phyloP scores from a whole-genome alignment of 2,888 invertebrate genomes.

The Scaptomyza parva region DNA sequence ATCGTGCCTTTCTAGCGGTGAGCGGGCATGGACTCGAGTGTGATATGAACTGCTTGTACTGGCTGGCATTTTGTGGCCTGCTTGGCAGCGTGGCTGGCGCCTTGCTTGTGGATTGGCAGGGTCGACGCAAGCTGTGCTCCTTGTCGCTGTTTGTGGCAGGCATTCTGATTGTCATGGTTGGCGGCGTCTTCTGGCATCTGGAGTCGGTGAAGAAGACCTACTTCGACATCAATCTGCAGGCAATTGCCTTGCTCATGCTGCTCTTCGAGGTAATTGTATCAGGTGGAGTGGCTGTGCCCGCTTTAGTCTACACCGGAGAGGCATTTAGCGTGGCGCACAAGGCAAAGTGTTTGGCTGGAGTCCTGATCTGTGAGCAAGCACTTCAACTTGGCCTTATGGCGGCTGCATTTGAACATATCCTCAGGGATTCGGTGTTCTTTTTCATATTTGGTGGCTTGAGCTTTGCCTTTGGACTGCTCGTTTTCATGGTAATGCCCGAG shows the following conservation, averaged over 20 bases:
- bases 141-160: conserved; percentile 74
- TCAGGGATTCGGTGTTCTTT: conserved; percentile 71
- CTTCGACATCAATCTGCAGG: conserved; percentile 67
- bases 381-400: conserved; percentile 74
- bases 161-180: conserved; percentile 76
- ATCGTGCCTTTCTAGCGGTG: conserved; percentile 76
- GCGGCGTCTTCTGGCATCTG: conserved; percentile 78
- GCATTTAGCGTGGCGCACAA: conserved; percentile 80
- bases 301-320: conserved; percentile 80
- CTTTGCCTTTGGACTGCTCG: conserved; percentile 68
- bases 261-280: conserved; percentile 78
- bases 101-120: conserved; percentile 75
- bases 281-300: conserved; percentile 76
- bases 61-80: conserved; percentile 76
- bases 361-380: conserved; percentile 74
- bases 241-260: conserved; percentile 73
- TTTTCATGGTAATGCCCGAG: conserved; percentile 80
- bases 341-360: conserved; percentile 68
- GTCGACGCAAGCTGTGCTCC: conserved; percentile 74
- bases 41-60: conserved; percentile 77
- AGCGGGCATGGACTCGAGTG: conserved; percentile 77
- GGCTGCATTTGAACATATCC: conserved; percentile 58
- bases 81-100: conserved; percentile 78
- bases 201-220: conserved; percentile 63
- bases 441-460: conserved; percentile 76